Evolutionary conservation across 2,113 vertebrate species (phyloP).

Genomic region (Cardinalis cardinalis): DNA sequence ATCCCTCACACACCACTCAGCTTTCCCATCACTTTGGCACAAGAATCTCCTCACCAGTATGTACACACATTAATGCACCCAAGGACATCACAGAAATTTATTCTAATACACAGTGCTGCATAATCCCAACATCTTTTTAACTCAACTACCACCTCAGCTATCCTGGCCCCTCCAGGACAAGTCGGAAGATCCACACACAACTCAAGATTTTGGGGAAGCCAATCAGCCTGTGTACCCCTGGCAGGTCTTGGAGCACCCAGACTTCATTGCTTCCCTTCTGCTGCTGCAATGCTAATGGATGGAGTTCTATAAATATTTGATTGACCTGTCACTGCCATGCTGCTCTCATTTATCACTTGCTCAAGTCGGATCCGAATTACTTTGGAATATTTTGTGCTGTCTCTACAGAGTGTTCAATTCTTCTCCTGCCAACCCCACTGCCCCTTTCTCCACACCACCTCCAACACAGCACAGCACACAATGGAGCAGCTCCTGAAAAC

Average conservation of each 20-base stretch:
- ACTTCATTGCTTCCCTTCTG: slow-evolving; percentile 14
- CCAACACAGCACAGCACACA: accelerated
- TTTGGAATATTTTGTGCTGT: slow-evolving; percentile 35
- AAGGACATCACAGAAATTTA: slow-evolving; percentile 5
- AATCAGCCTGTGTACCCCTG: accelerated
- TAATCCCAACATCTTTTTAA: neutral
- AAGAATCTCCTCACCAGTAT: neutral
- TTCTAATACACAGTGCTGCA: neutral
- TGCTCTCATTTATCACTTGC: slow-evolving; percentile 65
- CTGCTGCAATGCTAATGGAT: slow-evolving; percentile 40
- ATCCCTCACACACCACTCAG: neutral
- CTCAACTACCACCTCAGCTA: neutral
- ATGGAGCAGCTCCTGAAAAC: neutral
- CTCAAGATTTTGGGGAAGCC: neutral
- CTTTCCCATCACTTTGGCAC: neutral
- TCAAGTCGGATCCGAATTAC: neutral
- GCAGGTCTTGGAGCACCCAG: neutral
- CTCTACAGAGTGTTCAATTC: neutral
- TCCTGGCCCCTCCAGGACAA: neutral
- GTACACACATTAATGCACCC: neutral
- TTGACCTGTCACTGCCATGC: slow-evolving; percentile 60
- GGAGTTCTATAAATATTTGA: slow-evolving; percentile 69
- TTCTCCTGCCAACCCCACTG: neutral
- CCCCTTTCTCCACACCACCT: neutral
- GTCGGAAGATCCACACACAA: neutral